Conservation (phyloP, 1,140 invertebrate genomes). For the Brachionus sp. region DNA sequence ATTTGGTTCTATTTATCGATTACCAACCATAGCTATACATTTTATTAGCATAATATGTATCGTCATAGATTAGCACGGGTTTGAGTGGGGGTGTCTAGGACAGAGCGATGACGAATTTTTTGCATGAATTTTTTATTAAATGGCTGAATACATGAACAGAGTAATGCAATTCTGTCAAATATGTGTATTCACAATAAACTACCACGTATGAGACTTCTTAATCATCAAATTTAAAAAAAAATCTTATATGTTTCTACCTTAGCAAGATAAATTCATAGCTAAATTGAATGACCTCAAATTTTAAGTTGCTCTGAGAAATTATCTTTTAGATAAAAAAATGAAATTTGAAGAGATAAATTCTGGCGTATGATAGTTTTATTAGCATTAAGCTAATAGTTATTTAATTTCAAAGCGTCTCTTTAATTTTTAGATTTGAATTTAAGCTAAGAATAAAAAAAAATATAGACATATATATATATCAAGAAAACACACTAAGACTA, state of each 20-base stretch:
- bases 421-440: neutral
- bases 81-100: neutral
- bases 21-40: neutral
- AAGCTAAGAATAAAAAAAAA: neutral
- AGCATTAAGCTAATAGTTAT: neutral
- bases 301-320: neutral
- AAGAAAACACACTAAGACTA: neutral
- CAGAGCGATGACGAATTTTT: neutral
- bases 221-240: neutral
- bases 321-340: neutral
- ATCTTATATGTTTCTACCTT: neutral
- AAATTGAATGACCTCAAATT: neutral
- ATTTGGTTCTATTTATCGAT: neutral
- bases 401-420: constrained; percentile 8
- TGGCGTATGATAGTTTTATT: neutral
- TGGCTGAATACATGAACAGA: neutral
- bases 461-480: neutral
- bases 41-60: neutral
- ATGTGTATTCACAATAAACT: neutral
- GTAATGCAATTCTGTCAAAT: neutral
- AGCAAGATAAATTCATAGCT: neutral
- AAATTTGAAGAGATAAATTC: neutral
- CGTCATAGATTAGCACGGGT: neutral
- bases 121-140: neutral
- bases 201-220: neutral